Base-by-base conservation (phyloP, 64 coral and sea anemone genomes). In the Anthopleura sola region DNA sequence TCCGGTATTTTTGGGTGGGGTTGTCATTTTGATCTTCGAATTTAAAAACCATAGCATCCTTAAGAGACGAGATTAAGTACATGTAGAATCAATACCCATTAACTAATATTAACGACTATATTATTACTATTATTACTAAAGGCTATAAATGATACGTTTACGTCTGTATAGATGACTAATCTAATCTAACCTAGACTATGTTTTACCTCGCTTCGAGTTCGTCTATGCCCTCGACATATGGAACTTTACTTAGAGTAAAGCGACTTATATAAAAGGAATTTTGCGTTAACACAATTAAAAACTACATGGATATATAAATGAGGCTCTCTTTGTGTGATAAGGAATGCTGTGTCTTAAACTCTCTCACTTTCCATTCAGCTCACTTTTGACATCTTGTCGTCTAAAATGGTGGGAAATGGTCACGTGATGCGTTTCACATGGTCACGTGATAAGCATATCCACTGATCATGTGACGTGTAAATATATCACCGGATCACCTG, bases 121-220 rank as follows among this genome's bases (percentile, higher is more conserved):
- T 55, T 17, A 55, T 17, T 55, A 20, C 2, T 55, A 55, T 20
- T 21, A 56, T 56, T 56, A 18, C 20, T 56, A 56, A 3, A 20
- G n/a, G 16, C 55, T 56, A 56, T 62, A 71, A 71, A 71, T 71
- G 66, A 71, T 71, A 71, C 66, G 9, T 71, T 71, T 71, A 31
- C 29, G 66, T 71, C 66, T 71, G 66, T 71, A 71, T 71, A 71
- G 66, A 71, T 71, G 66, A 71, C 66, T 34, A 71, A 71, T 71
- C 66, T 71, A 71, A 71, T 71, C 66, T 33, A 71, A 71, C 28
- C 66, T 71, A 71, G 23, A 31, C 66, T 71, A 71, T 71, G 66
- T 32, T 71, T 71, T 71, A 16, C 26, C 66, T 71, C 66, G 66
- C 66, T 71, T 71, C 66, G 66, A 71, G 66, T 71, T 17, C n/a